Base-by-base conservation (phyloP, 2,888 invertebrate species). In the Mechanitis messenoides region DNA sequence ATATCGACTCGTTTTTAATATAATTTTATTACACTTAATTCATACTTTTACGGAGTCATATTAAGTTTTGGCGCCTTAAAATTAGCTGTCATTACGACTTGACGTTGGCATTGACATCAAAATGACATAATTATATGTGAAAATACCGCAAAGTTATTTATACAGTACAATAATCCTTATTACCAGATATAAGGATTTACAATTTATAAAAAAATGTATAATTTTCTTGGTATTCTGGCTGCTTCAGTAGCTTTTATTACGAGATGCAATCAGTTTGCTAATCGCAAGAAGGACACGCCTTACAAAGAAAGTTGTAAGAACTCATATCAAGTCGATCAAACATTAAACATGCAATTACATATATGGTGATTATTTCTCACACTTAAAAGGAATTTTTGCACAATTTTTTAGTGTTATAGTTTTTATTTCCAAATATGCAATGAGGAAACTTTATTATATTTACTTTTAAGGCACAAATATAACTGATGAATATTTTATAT, bases 101-200 rank as follows among this genome's bases (percentile, higher is more conserved):
- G 65, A 59, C 67, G 63, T 62, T 60, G 77, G 71, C 80, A 80
- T 80, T 80, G 79, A 78, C 76, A 78, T 75, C 62, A 68, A 74
- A 75, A 71, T 71, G 59, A 63, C 65, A 64, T 67, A 71, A 69
- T 75, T 75, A 71, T 67, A 69, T 73, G 12, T 71, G 72, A 71
- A 12, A 71, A 71, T 70, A 68, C 63, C 63, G 64, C 55, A 33
- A 50, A 50, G 50, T 28, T 31, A 50, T 31, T 11, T 3, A 50
- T 28, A 31, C 50, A 31, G 28, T 3, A 5, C 3, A 31, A 50
- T 31, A 31, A 31, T 31, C 3, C 50, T 50, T 50, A 50, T n/a
- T 3, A 9, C 9, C 3, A 9, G 28, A 3, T 9, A 31, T 31
- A 35, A 59, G 46, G 45, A 55, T 59, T 45, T 42, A 58, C 33